Percentiles rank a stretch among this genome's conserved stretches.
Evolutionary conservation across 2,888 invertebrate species (phyloP).

Genomic region (Periphyllus acericola): DNA sequence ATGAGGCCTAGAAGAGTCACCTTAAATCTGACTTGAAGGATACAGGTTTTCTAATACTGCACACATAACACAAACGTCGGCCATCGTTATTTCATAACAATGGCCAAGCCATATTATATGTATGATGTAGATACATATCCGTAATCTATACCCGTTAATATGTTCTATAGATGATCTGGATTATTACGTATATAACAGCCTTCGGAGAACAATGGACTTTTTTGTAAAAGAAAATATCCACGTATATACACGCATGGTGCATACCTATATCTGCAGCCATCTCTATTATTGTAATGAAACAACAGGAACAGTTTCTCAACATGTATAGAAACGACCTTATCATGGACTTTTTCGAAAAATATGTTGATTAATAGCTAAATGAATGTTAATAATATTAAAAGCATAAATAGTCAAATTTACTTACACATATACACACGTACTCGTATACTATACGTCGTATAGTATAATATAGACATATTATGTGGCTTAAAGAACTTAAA

Average conservation of each 20-base stretch:
- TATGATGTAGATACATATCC: not conserved
- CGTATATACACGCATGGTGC: not conserved
- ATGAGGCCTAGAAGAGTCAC: not conserved
- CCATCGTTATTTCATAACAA: not conserved
- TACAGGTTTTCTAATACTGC: not conserved
- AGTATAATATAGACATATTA: too few relatives aligned
- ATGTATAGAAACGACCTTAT: not conserved
- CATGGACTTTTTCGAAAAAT: not conserved
- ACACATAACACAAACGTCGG: not conserved
- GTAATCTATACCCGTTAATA: not conserved
- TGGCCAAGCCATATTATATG: not conserved
- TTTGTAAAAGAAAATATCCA: constrained; percentile 1
- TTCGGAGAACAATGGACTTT: constrained; percentile 31
- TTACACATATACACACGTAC: too few relatives aligned
- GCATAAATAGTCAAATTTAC: too few relatives aligned
- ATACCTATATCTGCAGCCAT: not conserved
- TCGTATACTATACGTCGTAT: too few relatives aligned
- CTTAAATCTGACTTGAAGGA: not conserved
- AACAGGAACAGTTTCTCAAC: not conserved
- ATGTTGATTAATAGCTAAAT: not conserved
- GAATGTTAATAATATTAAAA: not conserved
- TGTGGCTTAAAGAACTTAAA: too few relatives aligned
- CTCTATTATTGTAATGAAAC: constrained; percentile 3
- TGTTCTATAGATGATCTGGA: not conserved
- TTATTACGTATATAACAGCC: not conserved